Base-by-base conservation (phyloP, 2,888 invertebrate species). In the Eupithecia tripunctaria region DNA sequence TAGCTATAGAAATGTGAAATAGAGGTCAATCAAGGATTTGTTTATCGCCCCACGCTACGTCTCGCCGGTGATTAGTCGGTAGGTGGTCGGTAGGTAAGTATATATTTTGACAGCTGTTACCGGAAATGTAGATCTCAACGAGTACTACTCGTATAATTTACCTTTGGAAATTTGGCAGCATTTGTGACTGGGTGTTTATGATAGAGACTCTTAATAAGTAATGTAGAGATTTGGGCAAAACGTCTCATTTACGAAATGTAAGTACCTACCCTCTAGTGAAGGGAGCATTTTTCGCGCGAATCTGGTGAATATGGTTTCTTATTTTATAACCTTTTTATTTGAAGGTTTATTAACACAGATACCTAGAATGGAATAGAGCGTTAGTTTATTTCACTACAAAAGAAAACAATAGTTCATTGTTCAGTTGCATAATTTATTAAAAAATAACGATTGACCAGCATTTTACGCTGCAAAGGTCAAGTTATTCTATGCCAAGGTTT, bases 1-100 rank as follows among this genome's bases (percentile, higher is more conserved):
- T 59, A 1, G 25, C 32, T 25, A 41, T 67, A 29, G 56, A 60
- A 75, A 73, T 75, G 68, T 67, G 65, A 68, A 71, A 15, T 67
- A 78, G 71, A 78, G 76, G 76, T 75, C 70, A 69, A 59, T 38
- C 29, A 15, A 68, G 21, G 21, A 60, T 27, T 60, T 38, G 51
- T 47, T 12, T 68, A 29, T 63, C n/a, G 32, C 25, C 10, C 8
- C 12, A 56, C 25, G 21, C 51, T 51, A 21, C 21, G 21, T 47
- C n/a, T n/a, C n/a, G n/a, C n/a, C 47, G 51, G 51, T 51, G 51
- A 21, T 51, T 12, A 12, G 21, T 51, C 51, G 12, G 4, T n/a
- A n/a, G n/a, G n/a, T n/a, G n/a, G n/a, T n/a, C n/a, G n/a, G n/a
- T n/a, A n/a, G n/a, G n/a, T n/a, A n/a, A n/a, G n/a, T 21, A 12